A percentile compares a stretch with the other conserved stretches of the same genome.
Conservation (phyloP, 2,797 vertebrate genomes). For the Acrocephalus scirpaceus region DNA sequence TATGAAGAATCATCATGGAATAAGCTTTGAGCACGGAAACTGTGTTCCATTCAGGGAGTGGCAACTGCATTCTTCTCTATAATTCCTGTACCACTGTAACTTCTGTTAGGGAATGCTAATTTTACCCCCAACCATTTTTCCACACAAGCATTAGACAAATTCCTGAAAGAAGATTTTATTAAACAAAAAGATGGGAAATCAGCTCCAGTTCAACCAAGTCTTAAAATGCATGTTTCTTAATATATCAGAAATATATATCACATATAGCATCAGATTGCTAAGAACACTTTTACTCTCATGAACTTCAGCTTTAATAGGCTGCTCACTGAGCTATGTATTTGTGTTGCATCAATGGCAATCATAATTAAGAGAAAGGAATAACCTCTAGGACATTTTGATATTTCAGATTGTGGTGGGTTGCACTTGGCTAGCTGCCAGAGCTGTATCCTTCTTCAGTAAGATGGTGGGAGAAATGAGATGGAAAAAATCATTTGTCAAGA, state of each 20-base stretch:
- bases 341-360: not conserved
- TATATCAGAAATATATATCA: not conserved
- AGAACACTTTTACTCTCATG: not conserved
- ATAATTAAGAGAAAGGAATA: not conserved
- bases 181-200: not conserved
- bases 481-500: not conserved
- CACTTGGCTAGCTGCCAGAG: not conserved
- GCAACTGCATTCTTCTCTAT: not conserved
- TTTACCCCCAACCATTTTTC: not conserved
- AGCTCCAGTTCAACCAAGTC: not conserved
- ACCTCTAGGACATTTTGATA: not conserved
- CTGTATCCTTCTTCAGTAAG: not conserved
- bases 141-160: not conserved
- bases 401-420: not conserved
- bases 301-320: not conserved
- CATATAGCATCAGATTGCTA: not conserved
- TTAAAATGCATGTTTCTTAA: not conserved
- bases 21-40: not conserved
- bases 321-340: not conserved
- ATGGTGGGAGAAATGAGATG: not conserved
- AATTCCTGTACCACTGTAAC: not conserved
- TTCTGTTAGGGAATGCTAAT: not conserved
- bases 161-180: not conserved
- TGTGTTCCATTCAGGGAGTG: rapidly evolving
- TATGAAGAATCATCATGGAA: not conserved